A percentile compares a stretch with the other conserved stretches of the same genome.
Conservation (phyloP, 2,888 invertebrate genomes). For the Leptopterna dolabrata region DNA sequence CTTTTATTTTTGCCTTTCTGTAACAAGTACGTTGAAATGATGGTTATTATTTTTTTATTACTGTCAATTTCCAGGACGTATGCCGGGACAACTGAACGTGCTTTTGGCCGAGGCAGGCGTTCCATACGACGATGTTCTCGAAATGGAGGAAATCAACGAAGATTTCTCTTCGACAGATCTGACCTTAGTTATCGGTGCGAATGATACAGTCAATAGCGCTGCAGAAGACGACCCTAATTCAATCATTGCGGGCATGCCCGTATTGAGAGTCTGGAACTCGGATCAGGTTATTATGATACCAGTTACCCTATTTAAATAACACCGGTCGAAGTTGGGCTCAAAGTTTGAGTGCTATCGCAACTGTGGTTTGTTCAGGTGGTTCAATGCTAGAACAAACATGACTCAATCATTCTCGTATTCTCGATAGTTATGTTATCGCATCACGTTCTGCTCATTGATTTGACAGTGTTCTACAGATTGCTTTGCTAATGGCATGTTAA, state of each 20-base stretch:
- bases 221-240: constrained; percentile 92
- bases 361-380: too few species aligned
- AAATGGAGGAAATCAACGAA: constrained; percentile 93
- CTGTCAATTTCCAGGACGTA: constrained; percentile 75
- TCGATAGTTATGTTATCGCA: neutral
- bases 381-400: too few species aligned
- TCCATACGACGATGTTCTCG: constrained; percentile 87
- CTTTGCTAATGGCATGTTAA: neutral
- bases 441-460: neutral
- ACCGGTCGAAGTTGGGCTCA: too few species aligned
- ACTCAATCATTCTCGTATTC: too few species aligned
- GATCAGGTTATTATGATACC: constrained; percentile 78
- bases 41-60: constrained; percentile 42
- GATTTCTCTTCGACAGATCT: constrained; percentile 87
- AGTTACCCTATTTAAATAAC: too few species aligned
- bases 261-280: constrained; percentile 87
- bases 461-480: neutral
- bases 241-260: constrained; percentile 93
- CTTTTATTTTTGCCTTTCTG: neutral
- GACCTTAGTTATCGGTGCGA: constrained; percentile 87
- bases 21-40: neutral
- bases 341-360: too few species aligned
- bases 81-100: constrained; percentile 94
- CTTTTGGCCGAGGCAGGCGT: constrained; percentile 93
- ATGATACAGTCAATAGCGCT: constrained; percentile 92